These are phyloP conservation scores for Steromphala cineraria DNA, from an alignment of 2,888 invertebrate species.

Conservation along the genomic window DNA sequence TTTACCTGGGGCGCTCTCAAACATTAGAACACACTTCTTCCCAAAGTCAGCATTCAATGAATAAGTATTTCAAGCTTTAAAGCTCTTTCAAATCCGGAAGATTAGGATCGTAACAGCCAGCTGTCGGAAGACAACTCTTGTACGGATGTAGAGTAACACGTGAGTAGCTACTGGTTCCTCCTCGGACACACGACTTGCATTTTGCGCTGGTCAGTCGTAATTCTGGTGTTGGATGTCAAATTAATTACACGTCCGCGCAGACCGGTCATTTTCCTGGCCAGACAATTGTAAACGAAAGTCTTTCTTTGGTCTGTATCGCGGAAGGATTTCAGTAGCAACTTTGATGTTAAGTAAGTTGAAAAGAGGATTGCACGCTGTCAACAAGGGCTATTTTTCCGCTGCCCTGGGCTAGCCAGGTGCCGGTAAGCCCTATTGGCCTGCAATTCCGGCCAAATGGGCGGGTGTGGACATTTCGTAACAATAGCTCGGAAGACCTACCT, in stretches of 20 bases:
- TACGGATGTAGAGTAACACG: neutral
- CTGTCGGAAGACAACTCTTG: constrained; percentile 3
- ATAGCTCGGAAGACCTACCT: neutral
- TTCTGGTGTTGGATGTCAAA: constrained; percentile 1
- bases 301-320: neutral
- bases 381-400: neutral
- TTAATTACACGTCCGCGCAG: neutral
- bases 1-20: neutral
- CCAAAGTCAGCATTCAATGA: neutral
- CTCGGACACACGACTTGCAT: neutral
- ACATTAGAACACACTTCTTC: neutral
- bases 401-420: neutral
- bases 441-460: neutral
- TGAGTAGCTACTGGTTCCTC: neutral
- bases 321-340: neutral
- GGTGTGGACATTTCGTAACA: neutral
- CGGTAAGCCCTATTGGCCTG: neutral
- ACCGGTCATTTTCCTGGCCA: neutral
- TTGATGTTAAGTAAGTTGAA: neutral
- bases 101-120: neutral
- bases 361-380: neutral
- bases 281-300: neutral
- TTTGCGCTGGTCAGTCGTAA: neutral
- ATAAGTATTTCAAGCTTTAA: neutral
- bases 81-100: neutral